A percentile compares a stretch with the other conserved stretches of the same genome.
These are phyloP conservation scores for Aleiodes sp. DNA, from an alignment of 1,140 invertebrate genomes.

Conservation along the genomic window DNA sequence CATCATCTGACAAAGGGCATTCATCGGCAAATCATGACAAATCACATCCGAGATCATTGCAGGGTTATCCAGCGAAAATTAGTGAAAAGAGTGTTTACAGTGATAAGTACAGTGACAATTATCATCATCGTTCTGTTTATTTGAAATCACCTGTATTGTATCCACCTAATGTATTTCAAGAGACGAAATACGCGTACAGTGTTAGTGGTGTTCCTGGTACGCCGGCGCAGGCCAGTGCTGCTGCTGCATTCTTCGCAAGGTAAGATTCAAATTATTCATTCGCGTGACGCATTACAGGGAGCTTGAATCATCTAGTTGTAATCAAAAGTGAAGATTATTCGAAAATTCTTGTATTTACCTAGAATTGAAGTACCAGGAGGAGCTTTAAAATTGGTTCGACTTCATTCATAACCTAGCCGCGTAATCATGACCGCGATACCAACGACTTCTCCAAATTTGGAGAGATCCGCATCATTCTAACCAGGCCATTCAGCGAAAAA, in stretches of 20 bases:
- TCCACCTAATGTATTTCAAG: slow-evolving; percentile 53
- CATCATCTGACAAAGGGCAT: slow-evolving; percentile 39
- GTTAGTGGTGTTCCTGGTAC: slow-evolving; percentile 62
- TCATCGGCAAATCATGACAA: slow-evolving; percentile 48
- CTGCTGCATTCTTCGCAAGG: slow-evolving; percentile 66
- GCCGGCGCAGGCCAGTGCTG: slow-evolving; percentile 61
- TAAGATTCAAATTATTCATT: slow-evolving; percentile 35
- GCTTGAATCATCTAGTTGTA: no score
- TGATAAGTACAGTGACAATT: slow-evolving; percentile 54
- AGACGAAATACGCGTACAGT: slow-evolving; percentile 63
- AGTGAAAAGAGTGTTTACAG: slow-evolving; percentile 51
- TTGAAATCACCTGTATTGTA: slow-evolving; percentile 51
- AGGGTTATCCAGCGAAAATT: slow-evolving; percentile 45
- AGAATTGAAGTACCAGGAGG: no score
- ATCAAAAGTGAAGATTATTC: no score
- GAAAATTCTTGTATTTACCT: no score
- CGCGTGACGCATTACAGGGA: not conserved
- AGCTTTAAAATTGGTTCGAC: no score
- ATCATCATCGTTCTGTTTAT: slow-evolving; percentile 53
- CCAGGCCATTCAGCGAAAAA: no score
- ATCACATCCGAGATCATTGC: slow-evolving; percentile 44
- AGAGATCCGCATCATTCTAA: no score
- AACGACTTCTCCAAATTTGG: no score
- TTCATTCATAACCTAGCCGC: no score
- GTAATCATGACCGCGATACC: no score